Evolutionary conservation across 2,113 vertebrate species (phyloP), one percentile per base, ranked within the genome.

Genomic region (Cacatua alba): DNA sequence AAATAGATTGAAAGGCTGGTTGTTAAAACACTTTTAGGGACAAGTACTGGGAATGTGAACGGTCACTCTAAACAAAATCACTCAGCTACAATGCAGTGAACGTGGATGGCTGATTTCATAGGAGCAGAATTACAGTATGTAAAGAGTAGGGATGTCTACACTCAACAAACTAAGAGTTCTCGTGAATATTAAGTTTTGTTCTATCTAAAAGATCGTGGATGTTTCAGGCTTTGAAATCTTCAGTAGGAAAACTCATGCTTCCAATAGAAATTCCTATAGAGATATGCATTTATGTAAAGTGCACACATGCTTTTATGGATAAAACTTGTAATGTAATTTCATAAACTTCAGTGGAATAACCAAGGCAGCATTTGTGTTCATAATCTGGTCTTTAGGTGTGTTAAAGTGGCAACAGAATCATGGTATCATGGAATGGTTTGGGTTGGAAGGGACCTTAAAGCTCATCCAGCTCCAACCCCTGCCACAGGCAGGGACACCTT

Each of bases 281-380:
- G 57, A 24, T 59, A 35, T 1, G 13, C 33, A 24, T 59, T 59
- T 59, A 24, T 55, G 57, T 59, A 8, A 94, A 68, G 13, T 6
- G 24, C 7, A 8, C 20, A 7, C 12, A 13, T 6, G 7, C 48
- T 78, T 77, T 52, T 72, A 37, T 0, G n/a, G 44, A 13, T 57
- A 57, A 81, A 57, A 76, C 63, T 48, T 39, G 21, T 60, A 37
- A 6, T 43, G 46, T 59, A 16, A 72, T 68, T 84, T 44, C 13
- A 4, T 31, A 13, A n/a, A 39, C 43, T 37, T n/a, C 43, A 11
- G 28, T 76, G 86, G 72, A 33, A 31, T 68, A 57, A 63, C 35
- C 9, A 7, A 49, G 49, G 6, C 49, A 31, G 57, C 9, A 1
- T 4, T 18, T 15, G 16, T 4, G 7, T 65, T 69, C 3, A 0